Evolutionary conservation across 1,140 invertebrate species (phyloP).

Genomic region (Tyrophagus putrescentiae): DNA sequence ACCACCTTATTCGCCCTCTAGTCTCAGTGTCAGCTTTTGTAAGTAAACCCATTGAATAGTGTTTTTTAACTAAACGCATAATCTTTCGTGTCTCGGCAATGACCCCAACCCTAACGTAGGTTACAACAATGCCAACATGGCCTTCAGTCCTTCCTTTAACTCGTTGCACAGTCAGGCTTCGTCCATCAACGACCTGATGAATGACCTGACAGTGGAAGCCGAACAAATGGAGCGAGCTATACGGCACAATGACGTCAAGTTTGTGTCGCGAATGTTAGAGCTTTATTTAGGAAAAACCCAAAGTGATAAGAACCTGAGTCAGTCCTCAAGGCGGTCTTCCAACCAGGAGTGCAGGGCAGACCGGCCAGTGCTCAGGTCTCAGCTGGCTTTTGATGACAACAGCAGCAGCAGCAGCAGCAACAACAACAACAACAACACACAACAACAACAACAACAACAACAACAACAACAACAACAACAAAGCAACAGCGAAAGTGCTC

Average conservation of each 20-base stretch:
- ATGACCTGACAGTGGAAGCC: constrained; percentile 39
- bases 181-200: constrained; percentile 41
- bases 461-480: not conserved
- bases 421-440: too few species aligned
- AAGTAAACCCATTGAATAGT: not conserved
- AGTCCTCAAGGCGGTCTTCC: not conserved
- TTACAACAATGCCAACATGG: not conserved
- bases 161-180: constrained; percentile 35
- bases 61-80: not conserved
- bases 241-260: constrained; percentile 39
- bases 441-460: too few species aligned
- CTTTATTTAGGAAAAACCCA: constrained; percentile 38
- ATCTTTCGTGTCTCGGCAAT: not conserved
- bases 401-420: too few species aligned
- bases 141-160: not conserved
- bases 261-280: constrained; percentile 40
- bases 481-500: not conserved
- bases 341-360: not conserved
- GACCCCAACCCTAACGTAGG: too few species aligned
- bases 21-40: constrained; percentile 8
- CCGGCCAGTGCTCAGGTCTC: not conserved
- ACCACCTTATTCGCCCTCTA: constrained; percentile 1
- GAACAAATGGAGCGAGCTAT: constrained; percentile 41
- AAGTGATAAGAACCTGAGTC: not conserved
- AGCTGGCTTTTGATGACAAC: not conserved